These are phyloP conservation scores for Malacoraja senta DNA, from an alignment of 2,797 vertebrate genomes.

Conservation along the genomic window DNA sequence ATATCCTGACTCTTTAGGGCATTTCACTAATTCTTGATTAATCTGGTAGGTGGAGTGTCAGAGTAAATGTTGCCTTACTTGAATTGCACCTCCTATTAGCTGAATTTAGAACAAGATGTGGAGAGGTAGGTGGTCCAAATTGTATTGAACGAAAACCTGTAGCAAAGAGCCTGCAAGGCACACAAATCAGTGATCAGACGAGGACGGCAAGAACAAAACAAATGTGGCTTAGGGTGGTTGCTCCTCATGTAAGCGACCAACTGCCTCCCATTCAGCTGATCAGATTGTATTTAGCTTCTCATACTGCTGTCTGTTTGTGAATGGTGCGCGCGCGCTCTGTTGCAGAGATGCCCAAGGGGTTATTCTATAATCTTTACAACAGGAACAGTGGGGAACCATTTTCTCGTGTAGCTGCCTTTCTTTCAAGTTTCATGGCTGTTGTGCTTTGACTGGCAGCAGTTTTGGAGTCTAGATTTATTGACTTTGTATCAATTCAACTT, in stretches of 20 bases:
- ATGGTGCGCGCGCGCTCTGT: constrained; percentile 27
- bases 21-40: constrained; percentile 3
- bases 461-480: constrained; percentile 23
- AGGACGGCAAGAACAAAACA: neutral
- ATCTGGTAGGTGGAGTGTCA: neutral
- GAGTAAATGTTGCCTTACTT: neutral
- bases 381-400: constrained; percentile 7
- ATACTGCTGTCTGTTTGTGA: constrained; percentile 33
- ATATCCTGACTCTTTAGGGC: neutral
- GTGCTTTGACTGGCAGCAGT: neutral
- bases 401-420: constrained; percentile 24
- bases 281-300: constrained; percentile 27
- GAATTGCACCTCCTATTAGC: constrained; percentile 28
- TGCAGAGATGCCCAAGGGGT: constrained; percentile 13
- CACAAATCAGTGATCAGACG: neutral
- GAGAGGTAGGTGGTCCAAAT: constrained; percentile 18
- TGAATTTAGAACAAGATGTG: neutral
- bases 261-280: constrained; percentile 36
- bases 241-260: neutral
- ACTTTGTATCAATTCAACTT: neutral
- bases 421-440: constrained; percentile 1
- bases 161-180: neutral
- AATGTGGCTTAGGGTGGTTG: constrained; percentile 3
- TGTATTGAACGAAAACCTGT: neutral
- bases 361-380: constrained; percentile 37